These are phyloP conservation scores for Pipistrellus pipistrellus DNA, from an alignment of 2,797 vertebrate genomes.

Conservation along the genomic window DNA sequence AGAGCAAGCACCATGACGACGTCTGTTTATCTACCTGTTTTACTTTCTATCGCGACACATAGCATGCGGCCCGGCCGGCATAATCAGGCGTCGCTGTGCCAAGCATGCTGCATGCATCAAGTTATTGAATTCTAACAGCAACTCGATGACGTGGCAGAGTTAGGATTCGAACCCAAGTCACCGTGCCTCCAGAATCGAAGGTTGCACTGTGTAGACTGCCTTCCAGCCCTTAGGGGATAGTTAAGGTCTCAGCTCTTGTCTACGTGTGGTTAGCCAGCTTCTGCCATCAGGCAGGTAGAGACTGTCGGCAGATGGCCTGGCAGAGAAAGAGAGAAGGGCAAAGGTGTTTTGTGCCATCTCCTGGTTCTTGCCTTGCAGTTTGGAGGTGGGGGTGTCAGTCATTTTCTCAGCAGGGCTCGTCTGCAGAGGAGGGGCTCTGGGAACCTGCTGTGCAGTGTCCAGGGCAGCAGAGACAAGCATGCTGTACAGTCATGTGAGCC, in stretches of 20 bases:
- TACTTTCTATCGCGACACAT: neutral
- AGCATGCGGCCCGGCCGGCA: neutral
- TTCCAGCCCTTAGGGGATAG: neutral
- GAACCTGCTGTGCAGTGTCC: neutral
- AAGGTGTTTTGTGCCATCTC: neutral
- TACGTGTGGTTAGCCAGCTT: neutral
- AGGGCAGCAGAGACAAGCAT: constrained; percentile 40
- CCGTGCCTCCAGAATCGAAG: neutral
- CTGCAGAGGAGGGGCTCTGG: neutral
- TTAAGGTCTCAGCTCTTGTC: constrained; percentile 16
- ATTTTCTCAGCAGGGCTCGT: constrained; percentile 8
- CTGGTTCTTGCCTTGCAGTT: neutral
- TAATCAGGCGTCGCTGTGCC: neutral
- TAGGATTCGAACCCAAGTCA: neutral
- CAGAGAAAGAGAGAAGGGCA: constrained; percentile 9
- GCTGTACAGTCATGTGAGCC: constrained; percentile 39
- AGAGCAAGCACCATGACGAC: neutral
- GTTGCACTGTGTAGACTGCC: neutral
- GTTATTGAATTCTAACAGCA: neutral
- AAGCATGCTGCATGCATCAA: neutral
- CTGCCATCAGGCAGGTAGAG: neutral
- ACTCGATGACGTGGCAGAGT: neutral
- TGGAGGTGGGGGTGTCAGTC: neutral
- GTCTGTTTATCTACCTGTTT: neutral
- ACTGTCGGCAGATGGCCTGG: neutral